Evolutionary conservation across 2,888 invertebrate genomes (phyloP).

Genomic region (Drosophila greeni): DNA sequence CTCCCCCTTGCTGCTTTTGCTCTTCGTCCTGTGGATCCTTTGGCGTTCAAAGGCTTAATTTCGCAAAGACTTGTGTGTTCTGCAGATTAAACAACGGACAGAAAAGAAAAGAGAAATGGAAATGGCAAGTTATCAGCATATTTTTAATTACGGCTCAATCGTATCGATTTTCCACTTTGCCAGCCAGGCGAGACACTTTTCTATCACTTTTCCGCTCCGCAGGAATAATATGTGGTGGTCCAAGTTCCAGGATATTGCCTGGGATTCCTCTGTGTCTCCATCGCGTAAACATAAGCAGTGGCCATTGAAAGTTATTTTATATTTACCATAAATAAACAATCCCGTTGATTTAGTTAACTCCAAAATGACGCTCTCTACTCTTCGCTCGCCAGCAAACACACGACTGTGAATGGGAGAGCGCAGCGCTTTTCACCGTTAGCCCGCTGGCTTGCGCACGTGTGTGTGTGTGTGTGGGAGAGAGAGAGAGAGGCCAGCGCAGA

Average conservation of each 20-base stretch:
- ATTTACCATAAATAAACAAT: slow-evolving; percentile 42
- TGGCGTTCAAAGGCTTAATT: slow-evolving; percentile 5
- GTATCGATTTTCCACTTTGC: slow-evolving; percentile 35
- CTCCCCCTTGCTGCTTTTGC: not conserved
- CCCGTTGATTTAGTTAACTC: slow-evolving; percentile 20
- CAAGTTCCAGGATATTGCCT: not conserved
- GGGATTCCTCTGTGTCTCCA: not conserved
- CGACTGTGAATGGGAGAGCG: slow-evolving; percentile 38
- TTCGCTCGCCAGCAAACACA: slow-evolving; percentile 43
- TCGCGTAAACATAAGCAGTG: not conserved
- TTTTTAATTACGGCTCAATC: slow-evolving; percentile 37
- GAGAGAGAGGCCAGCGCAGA: not conserved
- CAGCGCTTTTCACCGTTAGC: slow-evolving; percentile 25
- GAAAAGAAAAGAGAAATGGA: not conserved
- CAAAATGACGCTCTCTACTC: slow-evolving; percentile 27
- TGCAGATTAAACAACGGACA: not conserved
- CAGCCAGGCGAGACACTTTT: slow-evolving; percentile 9
- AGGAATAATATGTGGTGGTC: not conserved
- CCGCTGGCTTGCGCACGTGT: not conserved
- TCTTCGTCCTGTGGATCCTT: slow-evolving; percentile 3
- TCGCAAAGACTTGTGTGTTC: slow-evolving; percentile 3
- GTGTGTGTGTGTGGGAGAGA: not conserved
- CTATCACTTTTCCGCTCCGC: slow-evolving; percentile 4
- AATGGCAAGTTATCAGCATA: slow-evolving; percentile 25
- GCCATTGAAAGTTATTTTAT: not conserved